Evolutionary conservation across 2,797 vertebrate species (phyloP), one percentile per base, ranked within the genome.

Genomic region (Silurus aristotelis): DNA sequence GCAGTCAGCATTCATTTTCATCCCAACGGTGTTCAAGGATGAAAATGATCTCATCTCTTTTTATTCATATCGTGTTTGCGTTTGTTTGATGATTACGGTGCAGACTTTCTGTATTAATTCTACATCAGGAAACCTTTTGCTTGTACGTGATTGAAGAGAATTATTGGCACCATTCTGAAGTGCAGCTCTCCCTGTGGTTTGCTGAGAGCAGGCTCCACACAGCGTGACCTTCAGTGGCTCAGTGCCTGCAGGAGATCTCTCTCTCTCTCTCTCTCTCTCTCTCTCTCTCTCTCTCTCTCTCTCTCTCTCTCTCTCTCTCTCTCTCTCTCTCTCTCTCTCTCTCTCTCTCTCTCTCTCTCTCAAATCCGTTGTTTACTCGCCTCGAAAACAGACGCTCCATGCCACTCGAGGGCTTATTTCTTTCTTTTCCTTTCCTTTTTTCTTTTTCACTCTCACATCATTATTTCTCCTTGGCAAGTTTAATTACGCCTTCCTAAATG

Each of bases 401-500:
- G 46, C 25, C 64, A 82, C 80, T 86, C 85, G 86, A 90, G 55
- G 72, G 70, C 85, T 89, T 89, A 90, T 92, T 89, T 85, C 64
- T 88, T 88, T 81, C 5, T 82, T 84, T 89, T 1, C 48, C 48
- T 52, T 52, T 10, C 48, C 48, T 56, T 31, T 60, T 17, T 38
- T 76, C 55, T 86, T 9, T 63, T 82, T 14, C 15, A 43, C 56
- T 25, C 43, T 67, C 87, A 85, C 85, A 86, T 89, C 88, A 87
- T 89, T 88, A 89, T 90, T 88, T 86, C 80, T 86, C 67, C 71
- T 84, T 48, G 75, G 52, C 80, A 61, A 87, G 84, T 91, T 90
- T 90, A 90, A 91, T 91, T 90, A 90, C 43, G 73, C n/a, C 58
- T 84, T 85, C 82, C 80, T 89, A 90, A 91, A 89, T 80, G 84